Conservation (phyloP, 1,140 invertebrate species). For the Megalopta genalis region DNA sequence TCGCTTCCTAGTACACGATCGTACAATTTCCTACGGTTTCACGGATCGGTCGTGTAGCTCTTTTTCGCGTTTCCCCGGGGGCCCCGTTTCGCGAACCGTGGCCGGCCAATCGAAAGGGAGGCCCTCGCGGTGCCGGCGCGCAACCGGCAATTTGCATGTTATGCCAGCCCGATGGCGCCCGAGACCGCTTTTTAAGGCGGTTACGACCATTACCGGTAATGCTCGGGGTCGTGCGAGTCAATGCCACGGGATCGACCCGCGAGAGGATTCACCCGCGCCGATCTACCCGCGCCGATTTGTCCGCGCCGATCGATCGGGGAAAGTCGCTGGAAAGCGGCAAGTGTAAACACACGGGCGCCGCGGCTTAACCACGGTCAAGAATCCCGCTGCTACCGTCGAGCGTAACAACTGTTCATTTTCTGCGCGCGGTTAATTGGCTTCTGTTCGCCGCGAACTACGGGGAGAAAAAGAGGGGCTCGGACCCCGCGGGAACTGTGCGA, state of each 20-base stretch:
- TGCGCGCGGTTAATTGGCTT: not conserved
- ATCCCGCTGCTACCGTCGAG: not conserved
- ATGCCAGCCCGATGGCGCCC: slow-evolving; percentile 53
- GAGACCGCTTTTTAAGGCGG: slow-evolving; percentile 62
- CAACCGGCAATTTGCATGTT: slow-evolving; percentile 65
- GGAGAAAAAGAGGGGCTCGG: not conserved
- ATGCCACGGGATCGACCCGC: slow-evolving; percentile 51
- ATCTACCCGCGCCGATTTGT: not conserved
- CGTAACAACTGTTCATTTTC: not conserved
- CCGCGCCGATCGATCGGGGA: not conserved
- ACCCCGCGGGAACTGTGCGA: not conserved
- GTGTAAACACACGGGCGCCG: too few relatives aligned
- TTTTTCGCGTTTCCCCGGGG: slow-evolving; percentile 38
- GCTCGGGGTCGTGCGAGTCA: slow-evolving; percentile 64
- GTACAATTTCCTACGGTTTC: slow-evolving; percentile 60
- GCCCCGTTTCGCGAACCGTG: not conserved
- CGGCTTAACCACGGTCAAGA: not conserved
- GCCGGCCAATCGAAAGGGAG: slow-evolving; percentile 43
- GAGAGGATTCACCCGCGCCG: not conserved
- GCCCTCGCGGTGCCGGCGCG: slow-evolving; percentile 16
- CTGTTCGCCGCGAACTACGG: not conserved
- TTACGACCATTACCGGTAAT: slow-evolving; percentile 61
- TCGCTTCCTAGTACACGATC: slow-evolving; percentile 53
- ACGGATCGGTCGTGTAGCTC: slow-evolving; percentile 44
- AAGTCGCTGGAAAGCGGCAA: not conserved